Evolutionary conservation across 2,888 invertebrate species (phyloP).

Genomic region (Plebejus melissa): DNA sequence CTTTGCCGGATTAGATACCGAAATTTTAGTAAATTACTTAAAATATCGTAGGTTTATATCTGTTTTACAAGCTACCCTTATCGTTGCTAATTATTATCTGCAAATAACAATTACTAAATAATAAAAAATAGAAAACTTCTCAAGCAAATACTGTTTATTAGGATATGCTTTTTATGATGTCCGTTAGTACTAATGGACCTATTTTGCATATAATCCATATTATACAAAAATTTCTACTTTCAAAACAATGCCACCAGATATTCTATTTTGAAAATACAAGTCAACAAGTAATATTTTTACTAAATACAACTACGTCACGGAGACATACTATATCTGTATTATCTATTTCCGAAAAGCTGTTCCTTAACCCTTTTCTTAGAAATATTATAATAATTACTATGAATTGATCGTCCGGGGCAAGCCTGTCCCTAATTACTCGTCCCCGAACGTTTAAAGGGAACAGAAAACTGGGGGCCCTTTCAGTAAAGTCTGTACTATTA

Average conservation of each 20-base stretch:
- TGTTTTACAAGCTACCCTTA: not conserved
- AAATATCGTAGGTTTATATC: not conserved
- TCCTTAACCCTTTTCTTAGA: not conserved
- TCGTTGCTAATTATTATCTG: too few species aligned
- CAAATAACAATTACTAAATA: too few species aligned
- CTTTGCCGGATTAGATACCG: conserved; percentile 15
- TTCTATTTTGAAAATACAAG: too few species aligned
- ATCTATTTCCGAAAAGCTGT: not conserved
- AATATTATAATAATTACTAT: not conserved
- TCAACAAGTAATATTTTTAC: not conserved
- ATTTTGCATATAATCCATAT: too few species aligned
- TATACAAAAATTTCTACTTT: too few species aligned
- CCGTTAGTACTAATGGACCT: not conserved
- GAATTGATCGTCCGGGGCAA: not conserved
- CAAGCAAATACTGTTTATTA: too few species aligned
- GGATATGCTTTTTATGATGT: not conserved
- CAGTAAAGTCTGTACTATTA: conserved; percentile 14
- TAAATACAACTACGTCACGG: not conserved
- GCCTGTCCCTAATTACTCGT: not conserved
- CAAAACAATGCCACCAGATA: too few species aligned
- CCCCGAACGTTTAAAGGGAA: not conserved
- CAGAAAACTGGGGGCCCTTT: not conserved
- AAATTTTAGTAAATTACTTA: conserved; percentile 12
- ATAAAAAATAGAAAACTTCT: too few species aligned
- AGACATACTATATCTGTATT: not conserved